These are phyloP conservation scores for Formica exsecta DNA, from an alignment of 1,140 invertebrate species.

Conservation along the genomic window DNA sequence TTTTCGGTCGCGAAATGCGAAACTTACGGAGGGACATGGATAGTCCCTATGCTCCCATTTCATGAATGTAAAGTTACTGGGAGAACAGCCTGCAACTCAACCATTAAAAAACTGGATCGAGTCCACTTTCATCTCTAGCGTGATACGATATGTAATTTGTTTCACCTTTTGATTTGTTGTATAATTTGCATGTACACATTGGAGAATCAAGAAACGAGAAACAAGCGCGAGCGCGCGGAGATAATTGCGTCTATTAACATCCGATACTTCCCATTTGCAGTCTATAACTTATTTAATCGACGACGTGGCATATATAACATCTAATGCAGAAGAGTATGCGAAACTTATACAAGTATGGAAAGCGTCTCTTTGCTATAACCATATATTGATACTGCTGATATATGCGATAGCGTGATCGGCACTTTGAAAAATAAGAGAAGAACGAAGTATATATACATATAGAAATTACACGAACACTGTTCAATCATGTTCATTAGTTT, in stretches of 20 bases:
- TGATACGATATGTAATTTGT: conserved; percentile 60
- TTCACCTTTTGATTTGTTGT: conserved; percentile 70
- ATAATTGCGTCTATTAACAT: conserved; percentile 67
- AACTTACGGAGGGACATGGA: conserved; percentile 43
- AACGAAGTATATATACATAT: not conserved
- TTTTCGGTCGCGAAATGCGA: conserved; percentile 68
- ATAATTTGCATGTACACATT: conserved; percentile 65
- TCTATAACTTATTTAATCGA: conserved; percentile 61
- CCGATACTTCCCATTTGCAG: conserved; percentile 57
- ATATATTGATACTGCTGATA: not conserved
- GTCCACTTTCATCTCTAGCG: conserved; percentile 36
- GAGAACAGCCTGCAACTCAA: conserved; percentile 57
- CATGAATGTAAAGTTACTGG: conserved; percentile 80
- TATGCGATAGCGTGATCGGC: not conserved
- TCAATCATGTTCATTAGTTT: not conserved
- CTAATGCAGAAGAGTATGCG: not conserved
- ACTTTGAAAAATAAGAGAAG: not conserved
- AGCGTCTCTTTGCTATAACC: not conserved
- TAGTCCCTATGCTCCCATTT: conserved; percentile 74
- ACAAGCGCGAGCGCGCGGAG: conserved; percentile 16
- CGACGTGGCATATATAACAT: conserved; percentile 14
- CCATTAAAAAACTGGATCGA: conserved; percentile 74
- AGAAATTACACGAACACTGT: not conserved
- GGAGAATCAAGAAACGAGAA: not conserved
- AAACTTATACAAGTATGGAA: conserved; percentile 1